phyloP scores from a whole-genome alignment of 2,888 invertebrate species.

The Callimorpha dominula region DNA sequence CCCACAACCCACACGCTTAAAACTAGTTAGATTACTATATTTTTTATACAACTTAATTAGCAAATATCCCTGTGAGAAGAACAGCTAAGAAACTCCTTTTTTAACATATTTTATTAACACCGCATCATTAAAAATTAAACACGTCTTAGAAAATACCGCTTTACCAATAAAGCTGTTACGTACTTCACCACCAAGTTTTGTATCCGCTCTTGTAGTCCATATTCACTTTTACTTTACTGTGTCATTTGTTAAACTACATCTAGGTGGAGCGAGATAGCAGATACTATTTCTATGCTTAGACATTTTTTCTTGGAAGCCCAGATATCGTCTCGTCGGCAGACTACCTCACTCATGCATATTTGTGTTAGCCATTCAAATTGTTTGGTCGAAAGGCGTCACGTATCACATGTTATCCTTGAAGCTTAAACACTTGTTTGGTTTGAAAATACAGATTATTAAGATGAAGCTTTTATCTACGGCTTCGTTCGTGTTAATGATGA shows the following conservation, averaged over 20 bases:
- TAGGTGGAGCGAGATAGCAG: conserved; percentile 11
- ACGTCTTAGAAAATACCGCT: neutral
- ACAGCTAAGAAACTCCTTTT: neutral
- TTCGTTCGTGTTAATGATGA: too few species aligned
- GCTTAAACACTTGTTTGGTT: neutral
- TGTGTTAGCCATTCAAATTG: conserved; percentile 15
- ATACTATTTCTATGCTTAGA: conserved; percentile 15
- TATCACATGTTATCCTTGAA: conserved; percentile 11
- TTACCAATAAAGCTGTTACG: neutral
- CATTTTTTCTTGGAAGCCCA: conserved; percentile 19
- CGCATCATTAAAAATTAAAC: neutral
- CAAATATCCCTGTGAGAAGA: neutral
- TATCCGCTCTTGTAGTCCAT: conserved; percentile 14
- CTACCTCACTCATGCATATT: conserved; percentile 9
- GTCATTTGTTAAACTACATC: conserved; percentile 26
- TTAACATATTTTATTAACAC: neutral
- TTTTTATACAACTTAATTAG: neutral
- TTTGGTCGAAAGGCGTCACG: conserved; percentile 3
- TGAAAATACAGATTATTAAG: conserved; percentile 2
- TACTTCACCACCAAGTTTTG: neutral
- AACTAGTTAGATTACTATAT: neutral
- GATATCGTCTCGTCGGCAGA: conserved; percentile 4
- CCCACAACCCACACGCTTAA: neutral
- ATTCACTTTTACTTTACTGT: conserved; percentile 26
- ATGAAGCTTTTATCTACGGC: too few species aligned